Percentiles rank a stretch among this genome's conserved stretches.
Conservation (phyloP, 2,113 vertebrate genomes). For the Halcyon malimbica region DNA sequence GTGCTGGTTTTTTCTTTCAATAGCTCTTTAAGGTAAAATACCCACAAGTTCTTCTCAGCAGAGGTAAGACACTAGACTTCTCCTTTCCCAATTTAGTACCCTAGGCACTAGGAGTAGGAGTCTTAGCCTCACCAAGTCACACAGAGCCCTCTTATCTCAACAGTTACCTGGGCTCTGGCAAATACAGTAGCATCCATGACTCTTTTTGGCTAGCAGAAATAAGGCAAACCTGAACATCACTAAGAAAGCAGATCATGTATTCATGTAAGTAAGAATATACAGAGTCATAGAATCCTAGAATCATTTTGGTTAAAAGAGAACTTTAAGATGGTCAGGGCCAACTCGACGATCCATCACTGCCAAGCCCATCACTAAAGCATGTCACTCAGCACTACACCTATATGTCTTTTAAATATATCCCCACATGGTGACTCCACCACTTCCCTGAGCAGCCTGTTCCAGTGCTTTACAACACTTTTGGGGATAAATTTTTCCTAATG, state of each 20-base stretch:
- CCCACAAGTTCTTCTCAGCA: not conserved
- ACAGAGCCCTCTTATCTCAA: not conserved
- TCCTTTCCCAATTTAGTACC: not conserved
- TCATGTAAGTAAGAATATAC: not conserved
- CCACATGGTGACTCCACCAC: too few species aligned
- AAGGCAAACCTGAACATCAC: not conserved
- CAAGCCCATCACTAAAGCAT: too few species aligned
- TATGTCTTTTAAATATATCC: too few species aligned
- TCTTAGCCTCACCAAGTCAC: not conserved
- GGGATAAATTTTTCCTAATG: too few species aligned
- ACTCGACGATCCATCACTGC: too few species aligned
- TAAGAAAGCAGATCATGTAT: not conserved
- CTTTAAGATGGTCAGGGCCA: too few species aligned
- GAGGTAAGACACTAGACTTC: not conserved
- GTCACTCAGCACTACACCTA: too few species aligned
- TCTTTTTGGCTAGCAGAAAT: not conserved
- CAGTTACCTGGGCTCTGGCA: not conserved
- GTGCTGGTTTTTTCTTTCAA: fast-evolving
- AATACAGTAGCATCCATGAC: not conserved
- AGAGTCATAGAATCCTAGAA: not conserved
- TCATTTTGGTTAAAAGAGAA: too few species aligned
- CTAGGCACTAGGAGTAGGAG: not conserved
- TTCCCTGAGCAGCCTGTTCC: too few species aligned
- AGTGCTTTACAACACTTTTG: too few species aligned
- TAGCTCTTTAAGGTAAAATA: not conserved